Evolutionary conservation across 2,113 vertebrate genomes (phyloP), one percentile per base, ranked within the genome.

Genomic region (Callorhinus ursinus): DNA sequence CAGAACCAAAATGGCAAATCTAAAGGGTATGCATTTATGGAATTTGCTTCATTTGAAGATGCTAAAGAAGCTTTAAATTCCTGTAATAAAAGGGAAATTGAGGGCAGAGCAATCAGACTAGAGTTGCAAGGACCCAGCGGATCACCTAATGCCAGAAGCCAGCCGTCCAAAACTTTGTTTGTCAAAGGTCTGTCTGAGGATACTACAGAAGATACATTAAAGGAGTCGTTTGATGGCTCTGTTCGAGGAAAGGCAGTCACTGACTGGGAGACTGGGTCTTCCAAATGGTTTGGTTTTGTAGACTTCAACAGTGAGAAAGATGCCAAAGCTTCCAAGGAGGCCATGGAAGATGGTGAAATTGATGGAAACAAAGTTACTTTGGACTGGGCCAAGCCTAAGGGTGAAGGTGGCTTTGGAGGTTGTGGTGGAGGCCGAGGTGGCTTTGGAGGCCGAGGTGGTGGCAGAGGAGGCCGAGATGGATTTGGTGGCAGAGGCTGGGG

Each of bases 231-330:
- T 65, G 99, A 99, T 0, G 99, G 99, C 0, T 99, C 99, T 0
- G 51, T 99, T 16, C 99, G 98, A 0, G 99, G 99, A 9, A 99
- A 99, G 97, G 99, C 99, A 97, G 99, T 99, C 90, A 99, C 99
- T 53, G 99, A 99, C 98, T 98, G 99, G 97, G 99, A 99, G 5
- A 99, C 99, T 0, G 99, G 99, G 1, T 99, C 99, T 1, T 99
- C 99, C 83, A 99, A 99, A 99, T 99, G 99, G 59, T 99, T 99
- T 94, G 99, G 99, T 3, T 99, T 99, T 98, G 99, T 99, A 59
- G 99, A 99, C 98, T 99, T 99, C 61, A 99, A 99, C 96, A 99
- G 99, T 4, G 99, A 99, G 57, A 98, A 99, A 26, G 99, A 99
- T 95, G 99, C 99, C 98, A 99, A 99, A 98, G 99, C 99, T 11